These are phyloP conservation scores for Schlechtendalia chinensis DNA, from an alignment of 1,140 invertebrate genomes.

Conservation along the genomic window DNA sequence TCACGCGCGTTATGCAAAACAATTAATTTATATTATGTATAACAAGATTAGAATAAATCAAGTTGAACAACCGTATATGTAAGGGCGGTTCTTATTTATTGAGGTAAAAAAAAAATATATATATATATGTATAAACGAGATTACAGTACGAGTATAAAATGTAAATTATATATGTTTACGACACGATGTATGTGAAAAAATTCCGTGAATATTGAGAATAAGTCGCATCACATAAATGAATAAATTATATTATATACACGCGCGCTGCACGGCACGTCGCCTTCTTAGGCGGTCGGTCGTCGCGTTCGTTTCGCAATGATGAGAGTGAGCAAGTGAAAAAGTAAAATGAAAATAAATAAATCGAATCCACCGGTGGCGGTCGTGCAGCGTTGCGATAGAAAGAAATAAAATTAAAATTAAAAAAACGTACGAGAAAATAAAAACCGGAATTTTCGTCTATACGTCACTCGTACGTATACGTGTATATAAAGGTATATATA, in stretches of 20 bases:
- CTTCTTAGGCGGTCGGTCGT: slow-evolving; percentile 6
- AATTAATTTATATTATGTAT: too few species aligned
- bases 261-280: neutral
- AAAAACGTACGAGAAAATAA: slow-evolving; percentile 18
- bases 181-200: slow-evolving; percentile 3
- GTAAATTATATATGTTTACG: too few species aligned
- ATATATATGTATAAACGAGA: too few species aligned
- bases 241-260: too few species aligned
- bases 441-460: slow-evolving; percentile 31
- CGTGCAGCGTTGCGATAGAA: neutral
- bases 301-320: slow-evolving; percentile 7
- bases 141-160: too few species aligned
- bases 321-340: too few species aligned
- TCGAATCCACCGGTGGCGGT: neutral
- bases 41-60: too few species aligned
- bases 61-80: too few species aligned
- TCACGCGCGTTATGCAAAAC: too few species aligned
- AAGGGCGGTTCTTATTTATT: too few species aligned
- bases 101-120: too few species aligned
- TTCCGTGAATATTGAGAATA: slow-evolving; percentile 11
- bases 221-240: neutral
- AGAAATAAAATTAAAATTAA: neutral
- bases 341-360: too few species aligned
- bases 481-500: neutral
- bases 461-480: neutral